Evolutionary conservation across 2,113 vertebrate genomes (phyloP), one percentile per base, ranked within the genome.

Genomic region (Symphodus melops): DNA sequence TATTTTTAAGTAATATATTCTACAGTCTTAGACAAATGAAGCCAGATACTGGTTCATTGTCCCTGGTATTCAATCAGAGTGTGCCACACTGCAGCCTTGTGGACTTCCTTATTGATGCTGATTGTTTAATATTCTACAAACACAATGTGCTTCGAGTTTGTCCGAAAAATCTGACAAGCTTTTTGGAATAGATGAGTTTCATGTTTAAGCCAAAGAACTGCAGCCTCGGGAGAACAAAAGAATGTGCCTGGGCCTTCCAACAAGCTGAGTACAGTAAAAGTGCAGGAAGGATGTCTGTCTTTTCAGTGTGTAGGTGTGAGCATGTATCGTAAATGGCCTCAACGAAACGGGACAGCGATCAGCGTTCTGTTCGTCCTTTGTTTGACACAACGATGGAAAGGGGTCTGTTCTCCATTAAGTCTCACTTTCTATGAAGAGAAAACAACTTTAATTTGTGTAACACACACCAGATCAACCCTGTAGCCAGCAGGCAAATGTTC

Each of bases 261-360:
- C 64, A 28, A 75, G 79, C 68, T 9, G 77, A 88, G 63, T 86
- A 85, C 79, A 86, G 78, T 82, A 68, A 77, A 70, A 74, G 33
- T 1, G 14, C 13, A 19, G 60, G 57, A 59, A 73, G 62, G 42
- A 77, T 70, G 41, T 65, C 52, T 46, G 63, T 59, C 48, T 16
- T n/a, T 62, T 28, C 6, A 70, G 17, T 37, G 33, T 21, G 75
- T n/a, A 16, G 8, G 57, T 61, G 54, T 66, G 57, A 1, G 7
- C n/a, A 28, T 56, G 51, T 19, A 7, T 55, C 5, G 3, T 55
- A 9, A n/a, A 55, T 20, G 48, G 28, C 13, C 20, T 52, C 7
- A 52, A 28, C 23, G 39, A 28, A 61, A 23, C 0, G 63, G 54
- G 37, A 49, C 57, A n/a, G 33, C 36, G 36, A 64, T 62, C 61